Evolutionary conservation across 2,888 invertebrate genomes (phyloP).

Genomic region (Scaptomyza caliginosa): DNA sequence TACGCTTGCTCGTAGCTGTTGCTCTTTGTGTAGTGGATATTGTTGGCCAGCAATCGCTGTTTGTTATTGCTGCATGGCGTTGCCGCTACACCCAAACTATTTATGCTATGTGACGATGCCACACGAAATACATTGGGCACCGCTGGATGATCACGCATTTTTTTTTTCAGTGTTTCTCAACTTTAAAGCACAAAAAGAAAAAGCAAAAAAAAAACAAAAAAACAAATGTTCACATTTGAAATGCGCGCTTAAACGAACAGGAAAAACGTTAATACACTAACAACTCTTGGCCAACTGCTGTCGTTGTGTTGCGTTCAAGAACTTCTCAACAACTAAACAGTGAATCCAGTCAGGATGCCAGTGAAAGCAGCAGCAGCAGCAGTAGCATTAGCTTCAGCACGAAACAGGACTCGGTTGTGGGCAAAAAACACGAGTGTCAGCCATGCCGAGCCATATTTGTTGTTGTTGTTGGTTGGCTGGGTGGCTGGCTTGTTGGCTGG

Average conservation of each 20-base stretch:
- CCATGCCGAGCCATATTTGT: conserved; percentile 33
- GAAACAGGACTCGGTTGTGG: conserved; percentile 22
- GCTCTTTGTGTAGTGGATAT: conserved; percentile 14
- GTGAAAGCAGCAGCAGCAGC: background rate
- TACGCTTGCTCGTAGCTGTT: conserved; percentile 38
- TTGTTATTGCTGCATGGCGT: conserved; percentile 45
- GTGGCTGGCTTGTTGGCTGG: background rate
- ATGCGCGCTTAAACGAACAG: conserved; percentile 19
- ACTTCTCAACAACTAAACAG: conserved; percentile 56
- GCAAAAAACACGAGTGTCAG: conserved; percentile 31
- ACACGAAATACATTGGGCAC: conserved; percentile 83
- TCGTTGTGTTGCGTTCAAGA: conserved; percentile 50
- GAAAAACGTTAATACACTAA: background rate
- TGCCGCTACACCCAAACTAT: conserved; percentile 54
- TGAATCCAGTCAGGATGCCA: conserved; percentile 26
- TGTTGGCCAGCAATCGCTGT: conserved; percentile 29
- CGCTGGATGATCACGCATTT: conserved; percentile 82
- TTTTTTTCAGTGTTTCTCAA: conserved; percentile 4
- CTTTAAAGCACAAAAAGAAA: conserved; percentile 18
- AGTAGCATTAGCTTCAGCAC: background rate
- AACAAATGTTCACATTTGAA: background rate
- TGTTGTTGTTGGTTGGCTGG: background rate
- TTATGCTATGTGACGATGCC: conserved; percentile 79
- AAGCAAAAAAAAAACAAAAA: conserved; percentile 2
- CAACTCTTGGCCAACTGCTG: background rate